Evolutionary conservation across 1,140 invertebrate genomes (phyloP), one percentile per base, ranked within the genome.

Genomic region (Ceratina calcarata): DNA sequence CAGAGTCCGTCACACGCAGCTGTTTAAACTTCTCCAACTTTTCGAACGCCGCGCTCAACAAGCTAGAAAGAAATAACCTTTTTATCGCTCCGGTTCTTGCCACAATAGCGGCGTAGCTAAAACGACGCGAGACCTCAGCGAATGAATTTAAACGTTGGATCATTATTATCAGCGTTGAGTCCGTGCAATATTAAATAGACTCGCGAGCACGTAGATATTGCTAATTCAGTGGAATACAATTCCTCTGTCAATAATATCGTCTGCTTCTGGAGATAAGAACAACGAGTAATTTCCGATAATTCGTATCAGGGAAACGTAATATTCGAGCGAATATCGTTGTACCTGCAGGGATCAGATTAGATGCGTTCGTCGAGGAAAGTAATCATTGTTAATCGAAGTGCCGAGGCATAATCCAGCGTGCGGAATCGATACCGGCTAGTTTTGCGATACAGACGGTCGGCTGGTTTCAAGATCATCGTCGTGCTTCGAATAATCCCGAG

Each of bases 401-500:
- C 15, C 12, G 65, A 66, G 75, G 78, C 73, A 74, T 84, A 85
- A 85, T 85, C 83, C 82, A 84, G 27, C 69, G 37, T 4, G 20
- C 60, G 70, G 75, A 77, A 83, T 86, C 85, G 72, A 86, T 86
- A 74, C 55, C 20, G 69, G 68, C 81, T 65, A 86, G 76, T 83
- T 86, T 77, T 20, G 67, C 71, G 61, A 85, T 82, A 85, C 76
- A 78, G 77, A 78, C 77, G 81, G 71, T 76, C 68, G 66, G 69
- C 75, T 64, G 73, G 78, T 68, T 80, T 61, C 53, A 77, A 83
- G 78, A 86, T 85, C 75, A 85, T 88, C 86, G 88, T 89, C 89
- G 88, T 91, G 89, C 86, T 62, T 87, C 86, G 89, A 92, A 91
- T 91, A 91, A 91, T 91, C 87, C 89, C 86, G 72, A 57, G 68